Base-by-base conservation (phyloP, 2,888 invertebrate genomes). In the Seladonia tumulorum region DNA sequence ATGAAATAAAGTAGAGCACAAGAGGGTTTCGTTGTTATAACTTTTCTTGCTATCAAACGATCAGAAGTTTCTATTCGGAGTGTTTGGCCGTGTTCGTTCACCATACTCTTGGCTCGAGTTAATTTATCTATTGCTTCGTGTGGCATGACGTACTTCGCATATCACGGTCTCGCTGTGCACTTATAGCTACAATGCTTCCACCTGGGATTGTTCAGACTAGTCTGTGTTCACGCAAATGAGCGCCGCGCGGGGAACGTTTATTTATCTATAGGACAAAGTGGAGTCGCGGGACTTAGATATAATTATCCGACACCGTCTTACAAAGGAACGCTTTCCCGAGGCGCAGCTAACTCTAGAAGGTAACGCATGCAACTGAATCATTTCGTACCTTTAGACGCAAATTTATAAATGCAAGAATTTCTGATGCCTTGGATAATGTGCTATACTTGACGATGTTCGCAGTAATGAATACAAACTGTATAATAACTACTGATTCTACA, bases 291-390 rank as follows among this genome's bases (percentile, higher is more conserved):
- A 84, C 71, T 71, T 47, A 71, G 78, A 86, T 82, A 86, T 86
- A 90, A 90, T 90, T 90, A 89, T 82, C 75, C 68, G 25, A 81
- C 79, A 60, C 74, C 71, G 81, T 49, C 71, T 83, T 83, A 85
- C 90, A 87, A 87, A 87, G 90, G 87, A 72, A 75, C 60, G 70
- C 79, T 68, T 68, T 73, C 73, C 57, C 68, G 35, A 18, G 22
- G 12, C 45, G 35, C 45, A 71, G 80, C 80, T 88, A 81, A 74
- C 57, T 70, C 68, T 76, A 39, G 66, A 18, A 29, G 18, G 18
- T 22, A 35, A 35, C 8, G 35, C 3, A 0, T 66, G 3, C 18
- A 35, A 66, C 66, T 18, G 22, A 18, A 60, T 29, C 25, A 25
- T 8, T 57, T 57, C 57, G 10, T 2, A 29, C 10, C 12, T 60